A percentile compares a stretch with the other conserved stretches of the same genome.
Conservation (phyloP, 2,888 invertebrate species). For the Ligdia adustata region DNA sequence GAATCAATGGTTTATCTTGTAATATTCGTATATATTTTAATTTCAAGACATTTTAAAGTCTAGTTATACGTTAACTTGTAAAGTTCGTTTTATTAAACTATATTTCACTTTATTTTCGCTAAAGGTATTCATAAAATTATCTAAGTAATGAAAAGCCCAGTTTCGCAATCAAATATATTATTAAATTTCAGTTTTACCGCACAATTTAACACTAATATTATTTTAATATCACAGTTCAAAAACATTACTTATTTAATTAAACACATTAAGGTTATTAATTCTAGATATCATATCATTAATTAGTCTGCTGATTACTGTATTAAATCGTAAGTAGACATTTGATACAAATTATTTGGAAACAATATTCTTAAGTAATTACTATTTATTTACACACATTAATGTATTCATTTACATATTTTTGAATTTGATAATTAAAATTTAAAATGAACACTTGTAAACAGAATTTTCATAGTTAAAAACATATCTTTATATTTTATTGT, state of each 20-base stretch:
- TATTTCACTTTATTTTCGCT: too few species aligned
- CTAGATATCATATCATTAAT: slow-evolving; percentile 43
- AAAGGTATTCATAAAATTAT: not conserved
- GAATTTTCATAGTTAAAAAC: too few species aligned
- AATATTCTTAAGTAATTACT: not conserved
- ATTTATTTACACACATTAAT: slow-evolving; percentile 5
- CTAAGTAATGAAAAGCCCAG: slow-evolving; percentile 4
- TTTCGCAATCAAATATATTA: slow-evolving; percentile 62
- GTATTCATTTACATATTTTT: too few species aligned
- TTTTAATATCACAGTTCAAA: slow-evolving; percentile 78
- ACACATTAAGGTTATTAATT: slow-evolving; percentile 38
- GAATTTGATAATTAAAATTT: too few species aligned
- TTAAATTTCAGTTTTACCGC: slow-evolving; percentile 65
- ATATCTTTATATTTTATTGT: too few species aligned
- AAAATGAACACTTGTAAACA: too few species aligned
- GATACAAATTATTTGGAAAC: not conserved
- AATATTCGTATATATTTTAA: too few species aligned
- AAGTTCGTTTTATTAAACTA: too few species aligned
- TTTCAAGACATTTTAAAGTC: too few species aligned
- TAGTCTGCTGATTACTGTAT: slow-evolving; percentile 27
- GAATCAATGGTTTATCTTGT: too few species aligned
- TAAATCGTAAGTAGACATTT: not conserved
- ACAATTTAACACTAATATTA: slow-evolving; percentile 68
- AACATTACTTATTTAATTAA: slow-evolving; percentile 55
- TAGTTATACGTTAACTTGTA: too few species aligned